phyloP scores from a whole-genome alignment of 2,113 vertebrate genomes.

The Lagopus leucura region DNA sequence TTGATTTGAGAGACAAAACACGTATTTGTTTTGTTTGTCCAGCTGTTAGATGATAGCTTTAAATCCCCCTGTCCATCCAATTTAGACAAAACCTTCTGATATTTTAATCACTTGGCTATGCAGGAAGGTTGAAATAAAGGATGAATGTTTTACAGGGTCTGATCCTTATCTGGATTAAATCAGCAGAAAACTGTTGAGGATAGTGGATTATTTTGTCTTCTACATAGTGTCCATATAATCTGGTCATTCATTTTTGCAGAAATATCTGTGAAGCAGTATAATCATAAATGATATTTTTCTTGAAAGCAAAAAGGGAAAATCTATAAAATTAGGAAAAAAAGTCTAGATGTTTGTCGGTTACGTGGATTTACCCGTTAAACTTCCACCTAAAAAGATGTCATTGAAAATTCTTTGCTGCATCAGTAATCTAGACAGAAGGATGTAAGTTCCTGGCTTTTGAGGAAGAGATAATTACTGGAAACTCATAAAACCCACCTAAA shows the following conservation, averaged over 20 bases:
- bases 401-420: slow-evolving; percentile 42
- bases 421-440: slow-evolving; percentile 53
- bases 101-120: slow-evolving; percentile 40
- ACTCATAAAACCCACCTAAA: slow-evolving; percentile 75
- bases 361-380: not conserved
- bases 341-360: slow-evolving; percentile 27
- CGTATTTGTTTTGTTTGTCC: slow-evolving; percentile 77
- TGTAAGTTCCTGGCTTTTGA: slow-evolving; percentile 66
- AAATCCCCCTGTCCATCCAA: slow-evolving; percentile 69
- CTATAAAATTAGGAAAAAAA: not conserved
- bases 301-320: not conserved
- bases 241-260: not conserved
- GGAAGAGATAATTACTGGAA: slow-evolving; percentile 72
- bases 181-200: slow-evolving; percentile 48
- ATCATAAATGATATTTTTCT: not conserved
- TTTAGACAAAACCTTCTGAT: slow-evolving; percentile 52
- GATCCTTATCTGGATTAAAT: slow-evolving; percentile 57
- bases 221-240: not conserved
- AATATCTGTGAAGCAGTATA: not conserved
- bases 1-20: slow-evolving; percentile 63
- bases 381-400: slow-evolving; percentile 33
- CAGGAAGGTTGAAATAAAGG: slow-evolving; percentile 39
- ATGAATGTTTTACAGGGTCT: slow-evolving; percentile 40
- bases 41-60: slow-evolving; percentile 73
- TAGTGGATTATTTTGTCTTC: slow-evolving; percentile 31